Evolutionary conservation across 2,888 invertebrate genomes (phyloP).

Genomic region (Epinotia bilunana): DNA sequence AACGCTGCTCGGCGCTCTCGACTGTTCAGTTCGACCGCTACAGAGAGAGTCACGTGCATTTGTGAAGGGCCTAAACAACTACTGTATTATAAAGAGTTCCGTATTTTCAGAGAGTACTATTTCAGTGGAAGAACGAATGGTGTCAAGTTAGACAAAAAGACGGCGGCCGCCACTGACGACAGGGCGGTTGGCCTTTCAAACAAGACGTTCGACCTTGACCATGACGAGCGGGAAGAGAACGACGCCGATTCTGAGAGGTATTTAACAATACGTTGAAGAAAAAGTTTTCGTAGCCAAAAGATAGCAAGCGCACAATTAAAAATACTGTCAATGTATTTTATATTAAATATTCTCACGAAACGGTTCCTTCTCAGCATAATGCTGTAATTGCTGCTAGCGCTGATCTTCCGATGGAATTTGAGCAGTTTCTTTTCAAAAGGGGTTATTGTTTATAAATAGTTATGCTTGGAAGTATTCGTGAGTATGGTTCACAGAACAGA

Average conservation of each 20-base stretch:
- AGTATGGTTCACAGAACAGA: too few relatives aligned
- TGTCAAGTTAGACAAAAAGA: constrained; percentile 69
- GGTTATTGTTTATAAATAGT: too few relatives aligned
- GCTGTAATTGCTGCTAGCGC: too few relatives aligned
- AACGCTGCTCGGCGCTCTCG: background rate
- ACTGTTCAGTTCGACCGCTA: background rate
- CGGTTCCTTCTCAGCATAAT: too few relatives aligned
- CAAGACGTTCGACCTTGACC: constrained; percentile 69
- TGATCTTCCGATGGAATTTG: too few relatives aligned
- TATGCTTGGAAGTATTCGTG: too few relatives aligned
- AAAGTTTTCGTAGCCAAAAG: too few relatives aligned
- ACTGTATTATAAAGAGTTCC: constrained; percentile 9
- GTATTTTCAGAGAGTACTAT: constrained; percentile 69
- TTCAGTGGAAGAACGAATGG: constrained; percentile 67
- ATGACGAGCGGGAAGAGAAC: constrained; percentile 70
- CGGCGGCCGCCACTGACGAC: constrained; percentile 66
- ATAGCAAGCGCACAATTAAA: too few relatives aligned
- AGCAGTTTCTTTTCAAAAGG: too few relatives aligned
- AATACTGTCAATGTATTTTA: too few relatives aligned
- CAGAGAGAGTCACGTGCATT: background rate
- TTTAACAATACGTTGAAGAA: background rate
- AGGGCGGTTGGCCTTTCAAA: constrained; percentile 71
- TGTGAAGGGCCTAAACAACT: background rate
- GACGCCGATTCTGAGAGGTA: constrained; percentile 76
- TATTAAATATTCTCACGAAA: too few relatives aligned